These are phyloP conservation scores for Bryconaethiops microstoma DNA, from an alignment of 2,797 vertebrate species.

Conservation along the genomic window DNA sequence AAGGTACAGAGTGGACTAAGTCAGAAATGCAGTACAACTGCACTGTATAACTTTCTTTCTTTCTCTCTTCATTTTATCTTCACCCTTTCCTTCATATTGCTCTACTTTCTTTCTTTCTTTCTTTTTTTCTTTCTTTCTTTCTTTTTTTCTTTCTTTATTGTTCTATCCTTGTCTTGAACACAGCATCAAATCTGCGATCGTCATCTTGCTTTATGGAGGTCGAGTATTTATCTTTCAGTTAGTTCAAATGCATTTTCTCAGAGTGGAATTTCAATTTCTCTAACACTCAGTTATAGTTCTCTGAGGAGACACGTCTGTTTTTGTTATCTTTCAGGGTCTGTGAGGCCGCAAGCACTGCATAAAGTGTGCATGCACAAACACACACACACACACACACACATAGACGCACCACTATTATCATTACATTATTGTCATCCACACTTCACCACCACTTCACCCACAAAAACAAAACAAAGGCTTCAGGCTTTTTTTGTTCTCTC, in stretches of 20 bases:
- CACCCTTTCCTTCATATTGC: no score
- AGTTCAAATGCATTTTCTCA: background rate
- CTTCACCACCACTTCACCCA: slow-evolving; percentile 2
- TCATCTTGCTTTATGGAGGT: background rate
- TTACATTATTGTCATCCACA: background rate
- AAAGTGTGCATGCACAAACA: slow-evolving; percentile 55
- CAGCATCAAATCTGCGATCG: slow-evolving; percentile 17
- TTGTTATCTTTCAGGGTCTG: background rate
- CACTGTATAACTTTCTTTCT: no score
- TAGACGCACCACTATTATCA: background rate
- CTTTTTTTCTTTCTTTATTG: slow-evolving; percentile 25
- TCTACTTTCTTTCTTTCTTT: background rate
- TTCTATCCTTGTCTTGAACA: slow-evolving; percentile 31
- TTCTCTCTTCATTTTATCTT: no score
- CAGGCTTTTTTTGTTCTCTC: background rate
- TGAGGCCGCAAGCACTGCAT: background rate
- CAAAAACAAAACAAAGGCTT: background rate
- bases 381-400: background rate
- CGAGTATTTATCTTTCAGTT: background rate
- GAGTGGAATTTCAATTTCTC: background rate
- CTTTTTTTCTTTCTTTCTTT: slow-evolving; percentile 52
- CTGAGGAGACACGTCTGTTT: background rate
- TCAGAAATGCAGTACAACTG: no score
- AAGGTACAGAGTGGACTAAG: no score
- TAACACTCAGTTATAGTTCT: background rate